A percentile compares a stretch with the other conserved stretches of the same genome.
Conservation (phyloP, 2,113 vertebrate genomes). For the Hucho hucho region DNA sequence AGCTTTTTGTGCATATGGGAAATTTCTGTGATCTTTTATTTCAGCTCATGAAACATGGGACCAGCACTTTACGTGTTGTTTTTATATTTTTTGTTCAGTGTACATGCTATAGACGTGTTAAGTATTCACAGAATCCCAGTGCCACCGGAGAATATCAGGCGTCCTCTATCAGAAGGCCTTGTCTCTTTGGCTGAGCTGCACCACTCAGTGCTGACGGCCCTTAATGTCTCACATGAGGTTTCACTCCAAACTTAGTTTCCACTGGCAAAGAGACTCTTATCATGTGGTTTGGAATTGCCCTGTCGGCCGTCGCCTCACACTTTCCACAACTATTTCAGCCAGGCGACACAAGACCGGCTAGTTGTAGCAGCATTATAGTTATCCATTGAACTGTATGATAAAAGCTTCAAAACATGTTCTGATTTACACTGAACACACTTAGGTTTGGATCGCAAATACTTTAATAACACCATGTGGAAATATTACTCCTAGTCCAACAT, state of each 20-base stretch:
- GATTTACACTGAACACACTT: too few relatives aligned
- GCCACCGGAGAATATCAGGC: constrained; percentile 28
- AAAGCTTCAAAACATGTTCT: too few relatives aligned
- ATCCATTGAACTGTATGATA: too few relatives aligned
- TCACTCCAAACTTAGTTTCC: neutral
- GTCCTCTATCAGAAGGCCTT: neutral
- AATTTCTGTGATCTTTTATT: too few relatives aligned
- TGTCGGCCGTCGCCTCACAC: constrained; percentile 24
- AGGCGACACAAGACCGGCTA: neutral
- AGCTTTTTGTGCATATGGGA: too few relatives aligned
- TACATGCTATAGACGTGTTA: constrained; percentile 1
- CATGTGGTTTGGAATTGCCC: constrained; percentile 27
- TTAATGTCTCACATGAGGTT: constrained; percentile 18
- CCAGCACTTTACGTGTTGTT: too few relatives aligned
- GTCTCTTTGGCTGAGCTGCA: constrained; percentile 9
- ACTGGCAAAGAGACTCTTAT: constrained; percentile 21
- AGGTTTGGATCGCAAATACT: too few relatives aligned
- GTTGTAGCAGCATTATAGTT: too few relatives aligned
- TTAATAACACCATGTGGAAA: too few relatives aligned
- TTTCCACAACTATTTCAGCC: constrained; percentile 27
- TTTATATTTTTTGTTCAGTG: too few relatives aligned
- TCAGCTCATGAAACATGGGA: too few relatives aligned
- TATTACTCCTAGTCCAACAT: too few relatives aligned
- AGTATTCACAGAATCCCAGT: constrained; percentile 35
- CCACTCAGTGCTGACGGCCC: constrained; percentile 4